A percentile compares a stretch with the other conserved stretches of the same genome.
Conservation (phyloP, 2,888 invertebrate genomes). For the Tyria jacobaeae region DNA sequence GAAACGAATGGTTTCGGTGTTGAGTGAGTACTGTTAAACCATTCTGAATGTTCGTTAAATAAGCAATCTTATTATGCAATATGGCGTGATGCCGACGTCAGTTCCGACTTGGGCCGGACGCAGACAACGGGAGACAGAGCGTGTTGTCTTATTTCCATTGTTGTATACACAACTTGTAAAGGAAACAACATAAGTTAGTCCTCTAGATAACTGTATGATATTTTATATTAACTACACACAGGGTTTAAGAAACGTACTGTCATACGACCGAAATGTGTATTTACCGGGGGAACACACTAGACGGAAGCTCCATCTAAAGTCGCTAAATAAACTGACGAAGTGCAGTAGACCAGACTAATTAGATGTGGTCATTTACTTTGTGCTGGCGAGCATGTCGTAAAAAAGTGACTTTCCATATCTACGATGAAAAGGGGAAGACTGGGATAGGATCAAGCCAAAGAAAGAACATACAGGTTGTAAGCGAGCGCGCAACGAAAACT, state of each 20-base stretch:
- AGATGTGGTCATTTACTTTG: too few species aligned
- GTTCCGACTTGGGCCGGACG: neutral
- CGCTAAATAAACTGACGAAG: too few species aligned
- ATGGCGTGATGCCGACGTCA: neutral
- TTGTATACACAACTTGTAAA: slow-evolving; percentile 1
- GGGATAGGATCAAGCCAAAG: too few species aligned
- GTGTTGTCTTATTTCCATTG: neutral
- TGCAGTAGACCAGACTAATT: too few species aligned
- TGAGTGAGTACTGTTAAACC: neutral
- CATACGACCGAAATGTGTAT: too few species aligned
- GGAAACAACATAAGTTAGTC: neutral
- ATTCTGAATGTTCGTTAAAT: neutral
- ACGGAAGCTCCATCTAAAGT: too few species aligned
- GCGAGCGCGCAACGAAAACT: too few species aligned
- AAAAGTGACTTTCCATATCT: too few species aligned
- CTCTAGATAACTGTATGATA: slow-evolving; percentile 6
- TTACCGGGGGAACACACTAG: too few species aligned
- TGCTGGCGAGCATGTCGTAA: too few species aligned
- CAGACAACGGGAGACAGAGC: neutral
- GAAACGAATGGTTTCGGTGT: neutral
- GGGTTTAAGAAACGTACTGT: neutral
- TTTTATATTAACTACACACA: neutral
- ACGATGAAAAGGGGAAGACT: too few species aligned
- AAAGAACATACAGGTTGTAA: too few species aligned
- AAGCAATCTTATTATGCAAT: neutral